Evolutionary conservation across 1,140 invertebrate species (phyloP).

Genomic region (Drosophila nigromelanica): DNA sequence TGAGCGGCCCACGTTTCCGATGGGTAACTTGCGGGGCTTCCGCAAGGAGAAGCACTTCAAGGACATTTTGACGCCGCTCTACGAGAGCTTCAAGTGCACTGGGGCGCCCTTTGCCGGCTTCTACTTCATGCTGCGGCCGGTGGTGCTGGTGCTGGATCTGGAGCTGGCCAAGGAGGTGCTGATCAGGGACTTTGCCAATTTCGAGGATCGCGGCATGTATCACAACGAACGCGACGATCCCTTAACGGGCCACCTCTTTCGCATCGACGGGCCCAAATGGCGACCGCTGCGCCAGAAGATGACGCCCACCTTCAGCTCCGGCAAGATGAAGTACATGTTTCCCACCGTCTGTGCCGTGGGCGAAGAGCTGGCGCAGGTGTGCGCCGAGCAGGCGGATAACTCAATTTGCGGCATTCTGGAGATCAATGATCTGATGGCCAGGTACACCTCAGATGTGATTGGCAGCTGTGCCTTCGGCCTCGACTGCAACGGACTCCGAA

Average conservation of each 20-base stretch:
- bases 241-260: constrained; percentile 85
- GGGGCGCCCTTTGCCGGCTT: constrained; percentile 65
- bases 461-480: constrained; percentile 86
- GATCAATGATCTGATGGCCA: constrained; percentile 83
- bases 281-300: constrained; percentile 86
- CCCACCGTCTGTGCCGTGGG: constrained; percentile 84
- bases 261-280: constrained; percentile 86
- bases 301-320: constrained; percentile 85
- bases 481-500: constrained; percentile 85
- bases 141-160: constrained; percentile 65
- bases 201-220: constrained; percentile 85
- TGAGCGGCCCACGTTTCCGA: constrained; percentile 48
- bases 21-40: constrained; percentile 60
- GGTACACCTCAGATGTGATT: constrained; percentile 88
- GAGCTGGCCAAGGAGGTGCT: constrained; percentile 85
- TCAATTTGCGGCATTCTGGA: constrained; percentile 64
- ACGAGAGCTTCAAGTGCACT: constrained; percentile 58
- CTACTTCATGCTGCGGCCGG: constrained; percentile 58
- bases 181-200: constrained; percentile 86
- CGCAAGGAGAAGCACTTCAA: constrained; percentile 55
- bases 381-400: constrained; percentile 62
- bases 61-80: constrained; percentile 65
- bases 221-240: constrained; percentile 85
- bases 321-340: constrained; percentile 87
- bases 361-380: constrained; percentile 44